Evolutionary conservation across 2,888 invertebrate species (phyloP).

Genomic region (Chloroclysta siterata): DNA sequence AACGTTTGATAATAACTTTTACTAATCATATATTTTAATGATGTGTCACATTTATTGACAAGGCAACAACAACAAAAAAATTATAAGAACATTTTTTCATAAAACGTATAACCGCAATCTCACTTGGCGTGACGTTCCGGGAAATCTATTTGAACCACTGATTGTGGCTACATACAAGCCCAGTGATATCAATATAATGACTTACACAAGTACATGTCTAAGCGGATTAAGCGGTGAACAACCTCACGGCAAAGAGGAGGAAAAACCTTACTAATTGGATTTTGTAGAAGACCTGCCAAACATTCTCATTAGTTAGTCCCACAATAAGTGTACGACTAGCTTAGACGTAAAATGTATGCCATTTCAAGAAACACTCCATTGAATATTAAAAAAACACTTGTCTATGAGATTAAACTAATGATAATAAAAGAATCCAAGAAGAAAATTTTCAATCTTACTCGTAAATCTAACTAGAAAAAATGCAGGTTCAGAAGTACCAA

Average conservation of each 20-base stretch:
- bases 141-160: conserved; percentile 6
- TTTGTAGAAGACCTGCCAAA: conserved; percentile 27
- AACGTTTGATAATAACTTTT: not conserved
- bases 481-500: no score
- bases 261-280: conserved; percentile 49
- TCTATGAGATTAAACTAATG: no score
- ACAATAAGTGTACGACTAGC: conserved; percentile 12
- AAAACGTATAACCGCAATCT: not conserved
- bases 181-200: conserved; percentile 38
- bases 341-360: conserved; percentile 2
- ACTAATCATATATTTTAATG: not conserved
- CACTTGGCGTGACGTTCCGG: not conserved
- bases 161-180: conserved; percentile 12
- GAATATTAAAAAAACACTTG: no score
- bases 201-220: conserved; percentile 37
- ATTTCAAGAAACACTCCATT: not conserved
- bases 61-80: not conserved
- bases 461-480: no score
- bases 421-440: not conserved
- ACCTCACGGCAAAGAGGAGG: conserved; percentile 45
- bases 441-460: not conserved
- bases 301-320: conserved; percentile 16
- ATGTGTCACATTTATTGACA: not conserved
- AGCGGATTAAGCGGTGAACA: conserved; percentile 56
- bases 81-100: not conserved